These are phyloP conservation scores for Apostichopus californicus DNA, from an alignment of 35 echinoderm and acorn worm species.

Conservation along the genomic window DNA sequence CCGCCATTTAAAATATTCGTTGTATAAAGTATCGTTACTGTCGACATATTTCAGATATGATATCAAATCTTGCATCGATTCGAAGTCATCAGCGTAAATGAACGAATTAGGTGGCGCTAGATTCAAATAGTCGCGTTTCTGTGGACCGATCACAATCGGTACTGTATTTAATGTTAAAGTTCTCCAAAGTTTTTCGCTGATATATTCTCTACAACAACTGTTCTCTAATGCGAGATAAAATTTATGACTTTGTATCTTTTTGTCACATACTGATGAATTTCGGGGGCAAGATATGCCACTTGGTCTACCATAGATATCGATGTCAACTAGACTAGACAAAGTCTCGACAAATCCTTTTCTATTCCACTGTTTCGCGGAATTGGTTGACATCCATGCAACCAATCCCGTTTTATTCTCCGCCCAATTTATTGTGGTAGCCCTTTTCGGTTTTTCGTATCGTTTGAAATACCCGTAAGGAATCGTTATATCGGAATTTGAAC, in stretches of 20 bases:
- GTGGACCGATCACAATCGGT: constrained; percentile 13
- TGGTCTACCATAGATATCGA: not conserved
- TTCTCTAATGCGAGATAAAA: constrained; percentile 42
- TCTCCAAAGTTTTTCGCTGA: constrained; percentile 29
- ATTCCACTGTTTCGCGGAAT: constrained; percentile 17
- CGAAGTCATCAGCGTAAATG: constrained; percentile 43
- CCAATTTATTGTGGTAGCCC: not conserved
- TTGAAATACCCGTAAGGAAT: constrained; percentile 4
- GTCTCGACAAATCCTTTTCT: not conserved
- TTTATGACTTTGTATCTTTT: constrained; percentile 30
- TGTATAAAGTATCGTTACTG: constrained; percentile 17
- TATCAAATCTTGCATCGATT: not conserved
- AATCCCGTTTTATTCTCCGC: not conserved
- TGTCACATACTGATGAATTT: constrained; percentile 6
- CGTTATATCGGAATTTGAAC: constrained; percentile 26
- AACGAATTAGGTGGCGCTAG: constrained; percentile 51
- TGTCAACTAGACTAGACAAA: not conserved
- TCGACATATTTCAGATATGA: constrained; percentile 24
- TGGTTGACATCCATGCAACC: constrained; percentile 16
- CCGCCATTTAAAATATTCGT: constrained; percentile 21
- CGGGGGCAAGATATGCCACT: not conserved
- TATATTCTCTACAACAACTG: constrained; percentile 23
- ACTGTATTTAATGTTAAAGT: constrained; percentile 10
- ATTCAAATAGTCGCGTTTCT: constrained; percentile 12
- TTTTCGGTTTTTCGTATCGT: not conserved